These are phyloP conservation scores for Hassar affinis DNA, from an alignment of 2,113 vertebrate species.

Conservation along the genomic window DNA sequence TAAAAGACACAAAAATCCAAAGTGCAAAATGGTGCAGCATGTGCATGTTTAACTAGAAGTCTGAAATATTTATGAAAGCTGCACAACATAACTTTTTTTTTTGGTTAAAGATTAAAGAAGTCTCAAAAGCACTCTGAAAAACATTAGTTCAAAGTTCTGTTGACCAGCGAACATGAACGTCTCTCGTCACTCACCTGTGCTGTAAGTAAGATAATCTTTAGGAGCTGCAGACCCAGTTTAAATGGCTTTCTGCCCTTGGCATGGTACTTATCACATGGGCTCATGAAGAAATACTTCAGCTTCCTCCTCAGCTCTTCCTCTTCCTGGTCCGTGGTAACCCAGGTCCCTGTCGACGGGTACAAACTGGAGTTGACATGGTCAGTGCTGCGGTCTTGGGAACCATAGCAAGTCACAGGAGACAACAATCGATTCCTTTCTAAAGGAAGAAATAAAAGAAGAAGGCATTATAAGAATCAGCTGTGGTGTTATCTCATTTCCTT, in stretches of 20 bases:
- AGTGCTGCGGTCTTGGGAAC: conserved; percentile 56
- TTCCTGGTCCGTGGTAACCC: conserved; percentile 65
- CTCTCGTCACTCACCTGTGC: conserved; percentile 74
- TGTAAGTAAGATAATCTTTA: conserved; percentile 88
- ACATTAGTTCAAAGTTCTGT: not conserved
- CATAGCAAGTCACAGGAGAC: conserved; percentile 50
- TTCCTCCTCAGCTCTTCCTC: conserved; percentile 84
- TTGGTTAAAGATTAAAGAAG: not conserved
- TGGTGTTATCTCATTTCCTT: not conserved
- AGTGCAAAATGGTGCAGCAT: not conserved
- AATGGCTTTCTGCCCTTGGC: conserved; percentile 88
- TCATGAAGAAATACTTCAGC: conserved; percentile 94
- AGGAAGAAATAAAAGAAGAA: not conserved
- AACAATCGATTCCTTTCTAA: conserved; percentile 55
- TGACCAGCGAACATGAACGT: not conserved
- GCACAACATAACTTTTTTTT: not conserved
- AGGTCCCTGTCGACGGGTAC: conserved; percentile 40
- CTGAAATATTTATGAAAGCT: not conserved
- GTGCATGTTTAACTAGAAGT: not conserved
- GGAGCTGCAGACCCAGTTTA: conserved; percentile 82
- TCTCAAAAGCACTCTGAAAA: not conserved
- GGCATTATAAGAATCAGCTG: not conserved
- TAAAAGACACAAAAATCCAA: not conserved
- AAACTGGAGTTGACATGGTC: conserved; percentile 44
- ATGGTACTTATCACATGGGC: conserved; percentile 89